Evolutionary conservation across 2,797 vertebrate species (phyloP), one percentile per base, ranked within the genome.

Genomic region (Paedocypris micromegethes): DNA sequence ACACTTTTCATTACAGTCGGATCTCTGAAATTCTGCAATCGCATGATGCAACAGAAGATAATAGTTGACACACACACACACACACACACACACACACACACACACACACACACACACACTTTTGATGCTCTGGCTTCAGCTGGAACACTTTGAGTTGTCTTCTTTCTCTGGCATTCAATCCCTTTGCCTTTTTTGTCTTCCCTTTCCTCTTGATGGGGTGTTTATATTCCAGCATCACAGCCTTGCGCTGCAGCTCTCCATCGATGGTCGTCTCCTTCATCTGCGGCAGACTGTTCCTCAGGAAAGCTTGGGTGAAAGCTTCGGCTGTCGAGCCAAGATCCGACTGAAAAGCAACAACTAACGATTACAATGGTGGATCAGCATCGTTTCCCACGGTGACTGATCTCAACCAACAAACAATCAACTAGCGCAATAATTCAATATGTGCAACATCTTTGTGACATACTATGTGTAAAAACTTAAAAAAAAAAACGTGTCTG

Each of bases 61-160:
- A 9, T 6, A 4, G 49, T 23, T 23, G 23, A 23, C 23, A 23
- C 23, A 23, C 23, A 23, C 23, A 1, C 23, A 23, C 23, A 23
- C 23, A 23, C 23, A 23, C 23, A 23, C 23, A 23, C 23, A 23
- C 23, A 23, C 23, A 23, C 23, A 23, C 23, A 23, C 23, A 23
- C 23, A 23, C 23, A 23, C 23, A 23, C 46, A 60, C 7, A 37
- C 9, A 23, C 6, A 74, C 86, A 38, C 6, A 96, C 94, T 83
- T 93, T 70, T 93, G 94, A 54, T 95, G 89, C 55, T 96, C 90
- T 0, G 92, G 90, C 5, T 92, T 90, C n/a, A 98, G 86, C 53
- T 94, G 86, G 69, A 95, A 97, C 46, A 98, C 80, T 45, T 80
- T 89, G 87, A 94, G 80, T 3, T 83, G 84, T 69, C 91, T 82